Evolutionary conservation across 2,113 vertebrate genomes (phyloP).

Genomic region (Tachysurus fulvidraco): DNA sequence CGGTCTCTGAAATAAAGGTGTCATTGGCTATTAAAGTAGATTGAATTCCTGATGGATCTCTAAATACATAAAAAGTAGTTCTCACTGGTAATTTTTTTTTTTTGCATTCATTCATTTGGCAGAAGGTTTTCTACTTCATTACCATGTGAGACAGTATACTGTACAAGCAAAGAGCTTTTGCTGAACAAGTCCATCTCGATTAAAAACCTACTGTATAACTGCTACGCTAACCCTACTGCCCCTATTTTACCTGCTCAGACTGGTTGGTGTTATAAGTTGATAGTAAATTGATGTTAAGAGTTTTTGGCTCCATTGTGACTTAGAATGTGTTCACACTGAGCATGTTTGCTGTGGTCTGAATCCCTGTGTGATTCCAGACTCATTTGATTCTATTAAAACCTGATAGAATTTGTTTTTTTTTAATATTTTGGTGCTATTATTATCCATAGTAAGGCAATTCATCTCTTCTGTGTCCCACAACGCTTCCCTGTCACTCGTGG

Average conservation of each 20-base stretch:
- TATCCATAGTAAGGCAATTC: no score
- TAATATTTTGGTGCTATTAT: no score
- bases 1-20: constrained; percentile 22
- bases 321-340: no score
- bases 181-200: background rate
- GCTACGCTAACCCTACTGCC: background rate
- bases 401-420: no score
- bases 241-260: background rate
- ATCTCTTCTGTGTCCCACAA: no score
- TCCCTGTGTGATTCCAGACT: no score
- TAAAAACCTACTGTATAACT: background rate
- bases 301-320: no score
- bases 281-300: no score
- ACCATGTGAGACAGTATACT: background rate
- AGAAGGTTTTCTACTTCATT: background rate
- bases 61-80: background rate
- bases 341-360: no score
- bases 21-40: constrained; percentile 15
- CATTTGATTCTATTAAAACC: no score
- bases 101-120: constrained; percentile 15
- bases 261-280: background rate
- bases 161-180: background rate
- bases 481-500: no score
- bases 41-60: constrained; percentile 14
- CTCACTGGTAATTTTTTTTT: background rate